Evolutionary conservation across 2,888 invertebrate species (phyloP).

Genomic region (Amphipyra tragopoginis): DNA sequence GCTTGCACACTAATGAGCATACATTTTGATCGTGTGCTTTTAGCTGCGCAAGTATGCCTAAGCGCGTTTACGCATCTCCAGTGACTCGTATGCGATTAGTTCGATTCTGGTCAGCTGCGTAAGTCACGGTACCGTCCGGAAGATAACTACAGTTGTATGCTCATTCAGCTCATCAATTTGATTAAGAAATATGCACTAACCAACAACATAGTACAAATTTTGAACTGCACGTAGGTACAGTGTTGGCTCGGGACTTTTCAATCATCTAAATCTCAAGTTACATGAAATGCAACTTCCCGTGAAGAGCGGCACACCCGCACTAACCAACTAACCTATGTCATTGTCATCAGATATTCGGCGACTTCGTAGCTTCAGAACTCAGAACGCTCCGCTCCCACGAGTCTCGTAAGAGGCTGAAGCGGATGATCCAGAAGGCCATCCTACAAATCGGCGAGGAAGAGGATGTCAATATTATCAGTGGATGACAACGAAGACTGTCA

Average conservation of each 20-base stretch:
- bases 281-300: conserved; percentile 73
- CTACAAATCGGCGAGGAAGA: conserved; percentile 81
- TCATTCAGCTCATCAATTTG: too few relatives aligned
- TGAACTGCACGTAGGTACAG: conserved; percentile 65
- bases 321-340: background rate
- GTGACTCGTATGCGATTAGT: too few relatives aligned
- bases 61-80: too few relatives aligned
- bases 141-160: too few relatives aligned
- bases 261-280: conserved; percentile 62
- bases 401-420: conserved; percentile 78
- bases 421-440: conserved; percentile 84
- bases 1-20: too few relatives aligned
- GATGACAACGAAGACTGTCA: conserved; percentile 63
- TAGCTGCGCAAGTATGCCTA: too few relatives aligned
- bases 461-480: conserved; percentile 71
- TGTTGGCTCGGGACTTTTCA: conserved; percentile 62
- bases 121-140: too few relatives aligned
- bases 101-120: too few relatives aligned
- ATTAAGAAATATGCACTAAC: too few relatives aligned
- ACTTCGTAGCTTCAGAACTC: conserved; percentile 86
- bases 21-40: too few relatives aligned
- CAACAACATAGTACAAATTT: conserved; percentile 59
- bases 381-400: conserved; percentile 79
- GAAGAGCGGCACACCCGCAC: conserved; percentile 83
- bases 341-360: conserved; percentile 79